Conservation (phyloP, 2,113 vertebrate genomes). For the Microcebus jonahi region DNA sequence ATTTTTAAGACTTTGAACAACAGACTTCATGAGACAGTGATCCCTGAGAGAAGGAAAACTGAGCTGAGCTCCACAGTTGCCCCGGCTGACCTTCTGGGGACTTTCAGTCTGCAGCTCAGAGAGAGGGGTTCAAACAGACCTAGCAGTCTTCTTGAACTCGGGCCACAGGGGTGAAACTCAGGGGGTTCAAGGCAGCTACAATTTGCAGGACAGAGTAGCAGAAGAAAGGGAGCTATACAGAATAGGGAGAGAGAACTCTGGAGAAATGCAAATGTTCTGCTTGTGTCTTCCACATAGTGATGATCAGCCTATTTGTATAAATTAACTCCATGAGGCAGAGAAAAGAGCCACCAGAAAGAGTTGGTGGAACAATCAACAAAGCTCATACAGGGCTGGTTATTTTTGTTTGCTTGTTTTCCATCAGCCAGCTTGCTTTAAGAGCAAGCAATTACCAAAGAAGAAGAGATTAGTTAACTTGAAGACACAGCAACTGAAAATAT, state of each 20-base stretch:
- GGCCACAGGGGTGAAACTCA: not conserved
- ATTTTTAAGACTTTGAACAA: not conserved
- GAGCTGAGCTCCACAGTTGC: not conserved
- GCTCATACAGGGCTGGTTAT: not conserved
- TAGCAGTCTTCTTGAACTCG: not conserved
- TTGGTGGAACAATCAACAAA: not conserved
- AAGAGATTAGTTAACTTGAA: not conserved
- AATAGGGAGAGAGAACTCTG: not conserved
- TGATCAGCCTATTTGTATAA: not conserved
- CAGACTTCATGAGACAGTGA: not conserved
- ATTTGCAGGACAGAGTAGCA: not conserved
- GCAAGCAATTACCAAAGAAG: not conserved
- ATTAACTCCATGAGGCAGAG: not conserved
- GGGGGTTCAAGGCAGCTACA: not conserved
- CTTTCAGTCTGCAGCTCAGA: not conserved
- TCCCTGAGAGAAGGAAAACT: not conserved
- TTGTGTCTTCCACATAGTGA: not conserved
- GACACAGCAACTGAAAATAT: not conserved
- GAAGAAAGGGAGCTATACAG: not conserved
- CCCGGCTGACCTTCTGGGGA: not conserved
- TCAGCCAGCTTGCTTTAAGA: not conserved
- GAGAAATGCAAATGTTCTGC: not conserved
- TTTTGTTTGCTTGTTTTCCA: not conserved
- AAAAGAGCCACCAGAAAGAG: not conserved
- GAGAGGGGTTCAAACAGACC: not conserved